Percentiles rank a stretch among this genome's conserved stretches.
Conservation (phyloP, 1,140 invertebrate species). For the Drosophila oshimai region DNA sequence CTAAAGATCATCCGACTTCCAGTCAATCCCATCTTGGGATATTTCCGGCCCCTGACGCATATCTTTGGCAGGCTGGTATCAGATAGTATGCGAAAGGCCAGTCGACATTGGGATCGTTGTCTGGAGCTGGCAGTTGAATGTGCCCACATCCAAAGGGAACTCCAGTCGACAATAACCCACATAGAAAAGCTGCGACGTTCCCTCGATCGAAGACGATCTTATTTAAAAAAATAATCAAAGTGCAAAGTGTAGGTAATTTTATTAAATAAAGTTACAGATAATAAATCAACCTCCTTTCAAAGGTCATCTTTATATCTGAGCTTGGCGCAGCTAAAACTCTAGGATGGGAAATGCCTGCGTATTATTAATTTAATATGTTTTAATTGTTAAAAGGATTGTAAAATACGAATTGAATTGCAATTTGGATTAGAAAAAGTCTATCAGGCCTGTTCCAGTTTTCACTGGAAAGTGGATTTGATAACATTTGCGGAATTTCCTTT, state of each 20-base stretch:
- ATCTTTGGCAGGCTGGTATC: constrained; percentile 43
- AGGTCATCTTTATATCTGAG: not conserved
- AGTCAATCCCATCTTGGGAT: not conserved
- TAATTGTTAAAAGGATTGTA: no score
- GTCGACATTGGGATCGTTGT: constrained; percentile 24
- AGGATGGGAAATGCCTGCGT: no score
- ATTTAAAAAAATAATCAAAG: not conserved
- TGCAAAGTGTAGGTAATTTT: not conserved
- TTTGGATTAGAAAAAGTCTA: no score
- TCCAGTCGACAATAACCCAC: constrained; percentile 5
- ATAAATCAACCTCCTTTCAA: not conserved
- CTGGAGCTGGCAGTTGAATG: constrained; percentile 33
- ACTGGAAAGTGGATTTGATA: no score
- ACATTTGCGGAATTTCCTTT: no score
- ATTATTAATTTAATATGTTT: no score
- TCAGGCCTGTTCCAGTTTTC: no score
- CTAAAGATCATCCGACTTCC: constrained; percentile 1
- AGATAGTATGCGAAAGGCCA: constrained; percentile 13
- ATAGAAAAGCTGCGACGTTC: constrained; percentile 21
- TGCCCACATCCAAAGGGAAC: constrained; percentile 22
- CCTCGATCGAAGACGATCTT: not conserved
- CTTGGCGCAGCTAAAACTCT: no score
- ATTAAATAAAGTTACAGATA: not conserved
- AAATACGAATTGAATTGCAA: no score
- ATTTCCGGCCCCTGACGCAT: constrained; percentile 21